Base-by-base conservation (phyloP, 2,888 invertebrate genomes). In the Pristionchus fissidentatus region DNA sequence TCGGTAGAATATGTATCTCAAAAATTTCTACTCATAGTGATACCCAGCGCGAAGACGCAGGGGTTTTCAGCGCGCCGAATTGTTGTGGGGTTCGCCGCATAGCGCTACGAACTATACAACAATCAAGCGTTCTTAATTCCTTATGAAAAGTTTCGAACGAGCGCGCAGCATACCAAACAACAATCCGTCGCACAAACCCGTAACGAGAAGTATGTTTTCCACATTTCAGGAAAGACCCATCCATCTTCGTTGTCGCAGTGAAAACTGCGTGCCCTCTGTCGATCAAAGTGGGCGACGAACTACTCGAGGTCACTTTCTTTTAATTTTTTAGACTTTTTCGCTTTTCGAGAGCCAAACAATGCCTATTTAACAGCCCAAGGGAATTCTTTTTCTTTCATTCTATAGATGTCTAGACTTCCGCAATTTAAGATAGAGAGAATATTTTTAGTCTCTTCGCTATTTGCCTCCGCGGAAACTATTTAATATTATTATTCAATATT, bases 191-290 rank as follows among this genome's bases (percentile, higher is more conserved):
- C n/a, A n/a, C 46, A 35, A 32, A 32, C 38, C 10, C 22, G 10
- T 2, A 32, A 32, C 19, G 3, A 60, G 10, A 10, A 32, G 13
- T 22, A 29, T 15, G 29, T 35, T 62, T 13, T 32, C 26, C 29
- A 29, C n/a, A 49, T 77, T 77, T 79, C 78, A 84, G 90, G 35
- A 87, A 87, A 35, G 85, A 88, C 62, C 87, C 86, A 35, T 98
- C 97, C 41, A 97, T 97, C 85, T 97, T 97, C 93, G 95, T 99
- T 43, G 97, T 97, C 89, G 98, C 97, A n/a, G 94, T 99, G 83
- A 95, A 97, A 93, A 96, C 97, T 0, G 95, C 95, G 3, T 97
- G 97, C 22, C 94, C 95, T 7, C 83, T 91, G 70, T 95, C 95
- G 10, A 95, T 99, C 52, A 95, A 95, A 92, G 95, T 97, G 29